These are phyloP conservation scores for Cecidostiba fungosa DNA, from an alignment of 2,888 invertebrate genomes.

Conservation along the genomic window DNA sequence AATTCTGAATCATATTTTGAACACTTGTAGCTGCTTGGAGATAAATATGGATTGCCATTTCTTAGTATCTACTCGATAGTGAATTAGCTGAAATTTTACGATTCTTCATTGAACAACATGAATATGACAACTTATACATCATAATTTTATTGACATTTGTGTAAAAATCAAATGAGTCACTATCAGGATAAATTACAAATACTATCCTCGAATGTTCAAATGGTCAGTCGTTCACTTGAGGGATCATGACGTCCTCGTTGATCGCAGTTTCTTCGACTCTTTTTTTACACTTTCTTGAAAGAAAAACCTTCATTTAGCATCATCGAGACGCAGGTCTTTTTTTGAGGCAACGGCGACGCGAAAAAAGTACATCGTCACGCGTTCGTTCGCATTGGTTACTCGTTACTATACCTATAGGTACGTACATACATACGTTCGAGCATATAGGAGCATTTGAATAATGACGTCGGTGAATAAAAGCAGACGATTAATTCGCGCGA, in stretches of 20 bases:
- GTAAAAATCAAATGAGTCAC: not conserved
- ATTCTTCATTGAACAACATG: not conserved
- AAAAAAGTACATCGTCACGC: constrained; percentile 58
- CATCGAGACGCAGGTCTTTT: not conserved
- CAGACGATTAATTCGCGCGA: constrained; percentile 32
- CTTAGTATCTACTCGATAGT: not conserved
- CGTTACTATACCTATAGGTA: not conserved
- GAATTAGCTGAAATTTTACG: not conserved
- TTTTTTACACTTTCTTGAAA: not conserved
- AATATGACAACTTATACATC: too few relatives aligned
- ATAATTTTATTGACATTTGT: not conserved
- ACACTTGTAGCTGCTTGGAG: constrained; percentile 28
- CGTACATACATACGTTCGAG: not conserved
- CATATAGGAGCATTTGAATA: constrained; percentile 52
- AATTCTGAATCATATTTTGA: constrained; percentile 48
- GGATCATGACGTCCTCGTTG: not conserved
- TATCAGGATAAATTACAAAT: too few relatives aligned
- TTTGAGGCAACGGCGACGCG: not conserved
- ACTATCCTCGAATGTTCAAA: not conserved
- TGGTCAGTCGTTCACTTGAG: not conserved
- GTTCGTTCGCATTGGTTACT: not conserved
- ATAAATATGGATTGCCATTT: constrained; percentile 30
- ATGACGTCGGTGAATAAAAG: constrained; percentile 53
- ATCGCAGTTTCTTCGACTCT: not conserved
- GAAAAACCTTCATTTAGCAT: not conserved